Conservation (phyloP, 2,888 invertebrate species). For the Eilema caniola region DNA sequence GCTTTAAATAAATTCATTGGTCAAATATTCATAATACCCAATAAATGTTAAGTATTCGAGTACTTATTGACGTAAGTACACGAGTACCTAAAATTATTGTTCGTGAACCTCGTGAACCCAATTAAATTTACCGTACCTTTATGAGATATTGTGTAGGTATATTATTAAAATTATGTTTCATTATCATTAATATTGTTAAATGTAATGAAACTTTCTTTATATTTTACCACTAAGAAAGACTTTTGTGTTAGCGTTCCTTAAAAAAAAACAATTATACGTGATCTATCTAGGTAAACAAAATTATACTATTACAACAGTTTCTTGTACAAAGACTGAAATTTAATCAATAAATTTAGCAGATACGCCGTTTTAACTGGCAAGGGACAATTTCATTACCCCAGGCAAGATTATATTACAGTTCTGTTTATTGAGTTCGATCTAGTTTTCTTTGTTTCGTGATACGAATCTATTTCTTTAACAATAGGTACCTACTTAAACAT, state of each 20-base stretch:
- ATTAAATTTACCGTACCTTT: neutral
- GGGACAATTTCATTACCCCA: slow-evolving; percentile 45
- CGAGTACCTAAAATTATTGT: too few species aligned
- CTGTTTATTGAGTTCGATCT: slow-evolving; percentile 44
- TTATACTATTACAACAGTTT: slow-evolving; percentile 28
- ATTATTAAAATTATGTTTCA: neutral
- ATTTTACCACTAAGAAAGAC: slow-evolving; percentile 32
- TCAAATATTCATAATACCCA: too few species aligned
- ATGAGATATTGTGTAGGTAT: neutral
- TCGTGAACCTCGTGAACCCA: neutral
- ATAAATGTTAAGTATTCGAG: neutral
- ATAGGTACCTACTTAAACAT: neutral
- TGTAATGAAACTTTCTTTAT: neutral
- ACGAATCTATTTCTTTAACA: slow-evolving; percentile 20
- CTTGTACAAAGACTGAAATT: slow-evolving; percentile 26
- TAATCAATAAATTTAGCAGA: slow-evolving; percentile 45
- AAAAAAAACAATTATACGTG: slow-evolving; percentile 7
- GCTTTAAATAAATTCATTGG: too few species aligned
- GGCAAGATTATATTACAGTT: slow-evolving; percentile 45
- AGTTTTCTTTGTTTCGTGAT: slow-evolving; percentile 39
- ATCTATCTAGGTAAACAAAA: slow-evolving; percentile 15
- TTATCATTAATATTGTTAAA: neutral
- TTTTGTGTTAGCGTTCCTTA: slow-evolving; percentile 16
- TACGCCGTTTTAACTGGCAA: slow-evolving; percentile 36
- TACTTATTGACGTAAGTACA: neutral